Evolutionary conservation across 2,797 vertebrate species (phyloP), one percentile per base, ranked within the genome.

Genomic region (Macropodus opercularis): DNA sequence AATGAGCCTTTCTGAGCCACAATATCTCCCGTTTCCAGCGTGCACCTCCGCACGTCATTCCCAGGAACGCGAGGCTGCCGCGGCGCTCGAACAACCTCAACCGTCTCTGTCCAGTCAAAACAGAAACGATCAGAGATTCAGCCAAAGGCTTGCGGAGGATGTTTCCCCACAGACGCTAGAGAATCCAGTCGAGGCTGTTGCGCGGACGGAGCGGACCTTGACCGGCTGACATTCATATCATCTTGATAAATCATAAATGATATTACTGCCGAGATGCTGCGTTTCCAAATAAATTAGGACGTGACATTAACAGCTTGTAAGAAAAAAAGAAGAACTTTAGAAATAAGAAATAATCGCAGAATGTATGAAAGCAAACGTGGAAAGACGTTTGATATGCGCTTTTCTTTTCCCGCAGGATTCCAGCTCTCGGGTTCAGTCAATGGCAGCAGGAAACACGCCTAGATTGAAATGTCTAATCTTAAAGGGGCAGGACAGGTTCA

Each of bases 381-480:
- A 31, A 49, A 49, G 55, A 56, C 53, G 72, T 40, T 71, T 42
- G 35, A 50, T 78, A 61, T 43, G 69, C 23, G 62, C 24, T 77
- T 44, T 23, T n/a, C n/a, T n/a, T 77, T 19, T 59, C 65, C 80
- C 71, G 89, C 87, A 90, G 83, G 87, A 88, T 83, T 73, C 67
- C 69, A 78, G 81, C 50, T 63, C 79, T 67, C 59, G 72, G 69
- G 80, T 87, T 88, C 64, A 82, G 84, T 92, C 90, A 90, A 91
- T 90, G 89, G 89, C 77, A 90, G 89, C 88, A 92, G 90, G 90
- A 93, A 93, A 93, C 91, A 93, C 93, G 93, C 93, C 93, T 91
- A 91, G 88, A 90, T 87, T 87, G 80, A 89, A 90, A 75, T 77
- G 79, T 86, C 84, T 83, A 54, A 79, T 90, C 91, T 93, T 93